Percentiles rank a stretch among this genome's conserved stretches.
Conservation (phyloP, 2,113 vertebrate species). For the Alouatta palliata region DNA sequence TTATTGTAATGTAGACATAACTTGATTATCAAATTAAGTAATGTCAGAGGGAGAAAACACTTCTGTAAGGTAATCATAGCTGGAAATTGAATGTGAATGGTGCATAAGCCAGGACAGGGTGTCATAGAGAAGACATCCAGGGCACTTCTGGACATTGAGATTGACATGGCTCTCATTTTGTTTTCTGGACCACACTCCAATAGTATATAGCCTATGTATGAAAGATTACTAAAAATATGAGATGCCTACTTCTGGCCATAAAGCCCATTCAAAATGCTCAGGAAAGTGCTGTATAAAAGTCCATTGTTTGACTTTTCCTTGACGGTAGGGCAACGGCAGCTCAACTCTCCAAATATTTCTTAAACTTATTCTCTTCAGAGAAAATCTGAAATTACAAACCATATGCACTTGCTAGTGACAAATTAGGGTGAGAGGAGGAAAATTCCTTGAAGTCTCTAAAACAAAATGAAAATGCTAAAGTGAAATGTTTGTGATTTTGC, state of each 20-base stretch:
- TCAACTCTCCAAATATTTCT: conserved; percentile 31
- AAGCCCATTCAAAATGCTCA: conserved; percentile 48
- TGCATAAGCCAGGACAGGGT: background rate
- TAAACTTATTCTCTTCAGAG: background rate
- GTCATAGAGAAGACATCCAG: background rate
- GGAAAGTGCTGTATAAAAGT: background rate
- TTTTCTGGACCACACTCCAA: background rate
- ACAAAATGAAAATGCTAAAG: conserved; percentile 44
- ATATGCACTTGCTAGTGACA: background rate
- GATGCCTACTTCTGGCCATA: conserved; percentile 39
- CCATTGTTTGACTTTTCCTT: conserved; percentile 17
- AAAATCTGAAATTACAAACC: background rate
- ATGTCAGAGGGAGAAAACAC: background rate
- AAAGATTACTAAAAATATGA: background rate
- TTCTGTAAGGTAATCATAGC: background rate
- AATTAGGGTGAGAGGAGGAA: background rate
- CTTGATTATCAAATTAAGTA: conserved; percentile 46
- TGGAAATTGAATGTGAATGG: background rate
- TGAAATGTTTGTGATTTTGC: background rate
- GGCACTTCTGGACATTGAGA: background rate
- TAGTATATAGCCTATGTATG: background rate
- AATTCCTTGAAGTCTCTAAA: conserved; percentile 27
- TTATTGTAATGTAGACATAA: background rate
- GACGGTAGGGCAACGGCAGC: background rate
- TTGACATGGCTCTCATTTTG: background rate